Conservation (phyloP, 2,113 vertebrate species). For the Eclectus roratus region DNA sequence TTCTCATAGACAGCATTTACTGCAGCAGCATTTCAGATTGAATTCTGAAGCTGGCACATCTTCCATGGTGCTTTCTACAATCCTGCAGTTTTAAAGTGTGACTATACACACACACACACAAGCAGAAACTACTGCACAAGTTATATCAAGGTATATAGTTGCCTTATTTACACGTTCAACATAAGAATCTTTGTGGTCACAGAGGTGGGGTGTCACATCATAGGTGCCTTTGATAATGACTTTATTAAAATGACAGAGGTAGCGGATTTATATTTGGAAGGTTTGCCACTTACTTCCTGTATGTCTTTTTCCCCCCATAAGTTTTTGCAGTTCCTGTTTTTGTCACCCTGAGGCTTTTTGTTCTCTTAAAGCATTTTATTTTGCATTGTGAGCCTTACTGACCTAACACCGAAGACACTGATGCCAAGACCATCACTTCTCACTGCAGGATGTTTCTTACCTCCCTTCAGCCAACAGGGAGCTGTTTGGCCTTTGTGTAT, state of each 20-base stretch:
- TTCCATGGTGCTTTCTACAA: not conserved
- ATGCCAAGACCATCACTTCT: not conserved
- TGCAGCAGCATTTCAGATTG: not conserved
- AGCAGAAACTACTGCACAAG: not conserved
- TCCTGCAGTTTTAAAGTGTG: not conserved
- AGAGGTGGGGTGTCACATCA: not conserved
- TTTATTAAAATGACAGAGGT: not conserved
- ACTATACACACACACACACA: not conserved
- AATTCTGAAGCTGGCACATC: not conserved
- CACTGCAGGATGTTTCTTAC: not conserved
- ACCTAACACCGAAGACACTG: not conserved
- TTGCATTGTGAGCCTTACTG: not conserved
- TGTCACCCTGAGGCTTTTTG: not conserved
- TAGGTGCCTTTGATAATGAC: rapidly evolving
- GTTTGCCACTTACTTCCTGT: not conserved
- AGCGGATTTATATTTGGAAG: not conserved
- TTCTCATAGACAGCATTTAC: not conserved
- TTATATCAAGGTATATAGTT: not conserved
- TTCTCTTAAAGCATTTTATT: not conserved
- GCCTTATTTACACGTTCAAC: not conserved
- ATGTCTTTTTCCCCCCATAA: not conserved
- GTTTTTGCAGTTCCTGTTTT: not conserved
- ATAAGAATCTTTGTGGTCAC: not conserved
- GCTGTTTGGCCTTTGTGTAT: not conserved
- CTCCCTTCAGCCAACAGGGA: not conserved